These are phyloP conservation scores for Scelioninae gen. 1 DNA, from an alignment of 2,888 invertebrate species.

Conservation along the genomic window DNA sequence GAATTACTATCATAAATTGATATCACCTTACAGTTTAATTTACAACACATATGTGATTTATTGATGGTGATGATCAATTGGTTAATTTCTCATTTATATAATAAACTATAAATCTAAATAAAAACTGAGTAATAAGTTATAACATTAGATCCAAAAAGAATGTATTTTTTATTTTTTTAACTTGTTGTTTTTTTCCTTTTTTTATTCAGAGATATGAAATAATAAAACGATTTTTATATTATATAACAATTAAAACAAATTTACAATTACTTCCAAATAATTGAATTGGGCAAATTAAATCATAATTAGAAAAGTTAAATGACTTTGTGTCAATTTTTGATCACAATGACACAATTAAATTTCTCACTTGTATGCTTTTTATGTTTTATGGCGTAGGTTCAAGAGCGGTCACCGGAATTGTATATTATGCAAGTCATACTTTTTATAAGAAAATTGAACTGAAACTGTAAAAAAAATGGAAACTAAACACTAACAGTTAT, in stretches of 20 bases:
- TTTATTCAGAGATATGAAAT: no score
- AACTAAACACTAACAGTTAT: no score
- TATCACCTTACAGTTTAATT: slow-evolving; percentile 16
- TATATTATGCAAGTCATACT: background rate
- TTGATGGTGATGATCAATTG: no score
- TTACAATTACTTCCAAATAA: background rate
- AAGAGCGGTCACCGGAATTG: slow-evolving; percentile 1
- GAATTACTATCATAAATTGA: slow-evolving; percentile 36
- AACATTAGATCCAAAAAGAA: no score
- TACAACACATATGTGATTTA: background rate
- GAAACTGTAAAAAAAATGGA: background rate
- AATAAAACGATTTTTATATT: no score
- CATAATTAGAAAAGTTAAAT: background rate
- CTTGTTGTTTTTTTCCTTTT: no score
- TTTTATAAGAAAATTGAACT: background rate
- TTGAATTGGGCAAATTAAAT: background rate
- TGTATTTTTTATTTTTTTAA: no score
- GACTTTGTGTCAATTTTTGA: background rate
- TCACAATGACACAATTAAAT: slow-evolving; percentile 1
- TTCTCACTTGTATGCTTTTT: background rate
- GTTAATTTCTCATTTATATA: no score
- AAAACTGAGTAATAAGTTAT: no score
- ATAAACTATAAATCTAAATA: background rate
- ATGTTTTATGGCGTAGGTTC: slow-evolving; percentile 11
- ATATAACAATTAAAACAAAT: no score